A percentile compares a stretch with the other conserved stretches of the same genome.
Evolutionary conservation across 2,113 vertebrate genomes (phyloP).

Genomic region (Lichenostomus cassidix): DNA sequence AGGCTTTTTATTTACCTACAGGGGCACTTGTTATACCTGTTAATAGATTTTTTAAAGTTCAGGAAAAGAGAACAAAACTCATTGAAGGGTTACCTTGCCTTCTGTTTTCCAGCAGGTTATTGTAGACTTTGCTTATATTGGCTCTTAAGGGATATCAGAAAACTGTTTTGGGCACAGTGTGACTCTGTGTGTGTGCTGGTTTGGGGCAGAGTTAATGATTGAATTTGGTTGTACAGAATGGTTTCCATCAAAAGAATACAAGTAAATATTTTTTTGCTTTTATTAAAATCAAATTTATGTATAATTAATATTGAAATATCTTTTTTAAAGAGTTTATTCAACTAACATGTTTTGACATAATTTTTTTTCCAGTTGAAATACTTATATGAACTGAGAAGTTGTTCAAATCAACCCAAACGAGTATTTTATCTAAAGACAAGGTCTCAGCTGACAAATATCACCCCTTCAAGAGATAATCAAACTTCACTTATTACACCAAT

Average conservation of each 20-base stretch:
- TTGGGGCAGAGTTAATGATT: not conserved
- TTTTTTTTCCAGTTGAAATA: not conserved
- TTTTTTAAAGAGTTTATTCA: not conserved
- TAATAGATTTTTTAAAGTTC: not conserved
- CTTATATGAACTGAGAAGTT: not conserved
- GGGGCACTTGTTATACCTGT: not conserved
- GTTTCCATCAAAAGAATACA: not conserved
- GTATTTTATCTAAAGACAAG: not conserved
- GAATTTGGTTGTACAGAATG: not conserved
- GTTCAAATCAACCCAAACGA: not conserved
- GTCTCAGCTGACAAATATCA: not conserved
- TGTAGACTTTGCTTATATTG: not conserved
- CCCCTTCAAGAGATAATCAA: not conserved
- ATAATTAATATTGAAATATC: not conserved
- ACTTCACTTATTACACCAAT: not conserved
- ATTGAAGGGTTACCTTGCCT: not conserved
- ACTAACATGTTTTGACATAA: not conserved
- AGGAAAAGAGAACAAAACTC: not conserved
- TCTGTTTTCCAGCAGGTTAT: not conserved
- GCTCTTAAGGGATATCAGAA: not conserved
- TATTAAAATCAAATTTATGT: not conserved
- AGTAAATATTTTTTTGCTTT: not conserved
- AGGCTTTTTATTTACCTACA: not conserved
- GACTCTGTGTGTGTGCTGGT: not conserved
- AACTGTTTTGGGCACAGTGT: not conserved